A percentile compares a stretch with the other conserved stretches of the same genome.
Evolutionary conservation across 2,797 vertebrate genomes (phyloP).

Genomic region (Labroides dimidiatus): DNA sequence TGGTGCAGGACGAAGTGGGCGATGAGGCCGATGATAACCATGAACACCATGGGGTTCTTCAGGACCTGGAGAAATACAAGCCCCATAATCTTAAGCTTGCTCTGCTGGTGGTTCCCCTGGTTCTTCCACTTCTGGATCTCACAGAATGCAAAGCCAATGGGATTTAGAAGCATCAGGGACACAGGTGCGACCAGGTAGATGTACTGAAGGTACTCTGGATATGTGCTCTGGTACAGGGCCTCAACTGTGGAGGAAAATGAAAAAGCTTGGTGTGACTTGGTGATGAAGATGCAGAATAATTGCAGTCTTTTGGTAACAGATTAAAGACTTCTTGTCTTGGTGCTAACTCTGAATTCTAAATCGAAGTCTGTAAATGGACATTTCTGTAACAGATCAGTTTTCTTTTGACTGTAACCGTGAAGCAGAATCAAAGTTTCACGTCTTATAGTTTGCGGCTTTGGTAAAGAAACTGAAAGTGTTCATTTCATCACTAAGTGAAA

Average conservation of each 20-base stretch:
- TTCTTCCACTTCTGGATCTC: constrained; percentile 96
- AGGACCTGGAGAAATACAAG: constrained; percentile 86
- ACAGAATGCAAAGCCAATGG: constrained; percentile 95
- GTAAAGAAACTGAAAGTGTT: background rate
- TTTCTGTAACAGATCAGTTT: too few relatives aligned
- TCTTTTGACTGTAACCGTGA: too few relatives aligned
- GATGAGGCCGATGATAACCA: constrained; percentile 94
- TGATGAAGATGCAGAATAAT: background rate
- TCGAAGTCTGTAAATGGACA: too few relatives aligned
- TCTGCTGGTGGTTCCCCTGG: constrained; percentile 83
- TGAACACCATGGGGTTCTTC: constrained; percentile 97
- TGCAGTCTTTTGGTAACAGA: too few relatives aligned
- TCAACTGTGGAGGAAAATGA: constrained; percentile 84
- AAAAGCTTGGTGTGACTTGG: constrained; percentile 65
- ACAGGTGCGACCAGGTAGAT: constrained; percentile 98
- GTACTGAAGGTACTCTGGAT: constrained; percentile 96
- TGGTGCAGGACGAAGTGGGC: constrained; percentile 92
- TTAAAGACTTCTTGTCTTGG: too few relatives aligned
- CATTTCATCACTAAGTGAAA: background rate
- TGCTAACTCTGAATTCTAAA: too few relatives aligned
- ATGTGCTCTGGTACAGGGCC: constrained; percentile 83
- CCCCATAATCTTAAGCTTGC: constrained; percentile 89
- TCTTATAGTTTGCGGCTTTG: background rate
- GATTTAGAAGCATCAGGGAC: constrained; percentile 97
- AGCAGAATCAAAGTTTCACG: background rate